Evolutionary conservation across 2,888 invertebrate genomes (phyloP), one percentile per base, ranked within the genome.

Genomic region (Nephrocerus scutellatus): DNA sequence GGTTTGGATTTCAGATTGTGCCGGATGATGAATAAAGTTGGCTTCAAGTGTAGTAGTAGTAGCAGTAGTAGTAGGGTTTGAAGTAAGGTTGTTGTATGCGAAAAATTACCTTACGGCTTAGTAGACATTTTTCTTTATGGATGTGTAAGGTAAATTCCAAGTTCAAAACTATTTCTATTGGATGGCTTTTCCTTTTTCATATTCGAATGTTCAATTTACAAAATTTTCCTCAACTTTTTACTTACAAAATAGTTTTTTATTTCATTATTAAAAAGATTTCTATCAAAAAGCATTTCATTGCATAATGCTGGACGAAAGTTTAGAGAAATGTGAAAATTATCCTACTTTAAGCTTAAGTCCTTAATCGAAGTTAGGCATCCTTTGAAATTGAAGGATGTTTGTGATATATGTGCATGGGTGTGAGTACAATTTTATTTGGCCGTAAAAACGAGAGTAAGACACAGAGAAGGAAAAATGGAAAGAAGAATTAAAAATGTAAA

Each of bases 91-190:
- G n/a, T n/a, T n/a, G n/a, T n/a, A n/a, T n/a, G n/a, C n/a, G n/a
- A n/a, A n/a, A n/a, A n/a, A n/a, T n/a, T n/a, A n/a, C n/a, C n/a
- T n/a, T n/a, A n/a, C n/a, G n/a, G n/a, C n/a, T n/a, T n/a, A n/a
- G n/a, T n/a, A n/a, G n/a, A n/a, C n/a, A n/a, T 32, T 25, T 35
- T 30, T 16, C 19, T 26, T 38, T 31, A 22, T 33, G 14, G 13
- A 6, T 14, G 9, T 5, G 24, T 25, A 26, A 10, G 9, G 15
- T 14, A 26, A 21, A 5, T 26, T 15, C 15, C n/a, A n/a, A 14
- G 15, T 15, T 15, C 26, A 26, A 10, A 26, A 26, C 26, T n/a
- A n/a, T n/a, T n/a, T n/a, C n/a, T n/a, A n/a, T n/a, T n/a, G n/a
- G 15, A 18, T 20, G 16, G 10, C 18, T 10, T 35, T 10, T 19